Evolutionary conservation across 2,888 invertebrate genomes (phyloP), one percentile per base, ranked within the genome.

Genomic region (Elysia crispata): DNA sequence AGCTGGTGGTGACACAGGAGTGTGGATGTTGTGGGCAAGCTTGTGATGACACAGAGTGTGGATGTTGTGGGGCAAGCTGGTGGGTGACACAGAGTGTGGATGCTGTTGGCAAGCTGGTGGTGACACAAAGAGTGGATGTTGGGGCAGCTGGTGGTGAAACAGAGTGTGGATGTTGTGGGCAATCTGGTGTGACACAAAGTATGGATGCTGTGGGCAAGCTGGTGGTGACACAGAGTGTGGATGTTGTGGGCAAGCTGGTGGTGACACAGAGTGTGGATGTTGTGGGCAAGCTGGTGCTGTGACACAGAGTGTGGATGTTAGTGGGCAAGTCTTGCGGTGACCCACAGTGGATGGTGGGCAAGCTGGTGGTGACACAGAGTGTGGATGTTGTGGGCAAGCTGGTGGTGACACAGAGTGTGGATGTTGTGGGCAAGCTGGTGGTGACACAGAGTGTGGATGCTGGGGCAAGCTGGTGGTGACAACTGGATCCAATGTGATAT

Each of bases 401-500:
- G 70, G 70, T 28, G 57, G 18, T 28, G 54, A 73, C 73, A 54
- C n/a, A 30, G 73, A 50, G 28, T 73, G 54, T 33, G 31, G 70
- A 31, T 1, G 70, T n/a, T 70, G 41, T 70, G 70, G 70, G 31
- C 28, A 30, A 20, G 33, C 31, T 41, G 70, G 70, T 28, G 57
- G 18, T 28, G 54, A 73, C 73, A 54, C n/a, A 30, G 73, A 50
- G 28, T 73, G 54, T 33, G 31, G 70, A 31, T 1, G 70, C 6
- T 70, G 41, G n/a, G n/a, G n/a, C n/a, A n/a, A n/a, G n/a, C n/a
- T n/a, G n/a, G n/a, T 23, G 23, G 25, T 30, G 33, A 20, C 18
- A 41, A 70, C 70, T 33, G n/a, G 41, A 70, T 66, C 30, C 67
- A 66, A 30, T 66, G 67, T 66, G 67, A 66, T 30, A 28, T 66